phyloP scores from a whole-genome alignment of 2,113 vertebrate genomes.

The Cercocebus atys region DNA sequence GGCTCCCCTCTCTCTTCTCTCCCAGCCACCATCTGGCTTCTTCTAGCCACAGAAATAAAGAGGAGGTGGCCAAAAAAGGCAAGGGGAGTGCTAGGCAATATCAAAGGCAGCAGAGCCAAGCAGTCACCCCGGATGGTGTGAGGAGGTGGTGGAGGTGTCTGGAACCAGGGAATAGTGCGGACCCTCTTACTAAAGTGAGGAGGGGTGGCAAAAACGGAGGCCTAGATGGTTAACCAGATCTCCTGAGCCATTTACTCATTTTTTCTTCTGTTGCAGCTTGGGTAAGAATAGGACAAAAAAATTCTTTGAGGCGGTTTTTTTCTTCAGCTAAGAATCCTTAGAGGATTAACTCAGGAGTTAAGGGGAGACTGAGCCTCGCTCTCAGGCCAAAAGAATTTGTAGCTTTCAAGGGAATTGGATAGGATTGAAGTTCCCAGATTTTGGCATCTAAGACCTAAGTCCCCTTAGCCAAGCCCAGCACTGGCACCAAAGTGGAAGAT shows the following conservation, averaged over 20 bases:
- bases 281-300: not conserved
- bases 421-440: not conserved
- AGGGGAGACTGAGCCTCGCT: not conserved
- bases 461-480: not conserved
- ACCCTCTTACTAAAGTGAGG: not conserved
- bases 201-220: not conserved
- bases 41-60: slow-evolving; percentile 82
- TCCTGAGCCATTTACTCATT: not conserved
- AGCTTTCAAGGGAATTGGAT: not conserved
- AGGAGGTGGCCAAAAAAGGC: slow-evolving; percentile 74
- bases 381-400: not conserved
- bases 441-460: not conserved
- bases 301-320: not conserved
- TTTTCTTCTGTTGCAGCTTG: slow-evolving; percentile 3
- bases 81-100: slow-evolving; percentile 72
- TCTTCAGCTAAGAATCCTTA: not conserved
- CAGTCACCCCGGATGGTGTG: slow-evolving; percentile 66
- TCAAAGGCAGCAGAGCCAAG: slow-evolving; percentile 73
- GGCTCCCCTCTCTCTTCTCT: not conserved
- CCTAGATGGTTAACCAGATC: not conserved
- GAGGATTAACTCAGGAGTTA: not conserved
- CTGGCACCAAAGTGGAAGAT: not conserved
- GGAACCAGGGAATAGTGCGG: slow-evolving; percentile 40
- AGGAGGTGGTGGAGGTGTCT: slow-evolving; percentile 55
- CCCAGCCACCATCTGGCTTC: slow-evolving; percentile 73